Conservation (phyloP, 2,888 invertebrate species). For the Himalopsyche anomala region DNA sequence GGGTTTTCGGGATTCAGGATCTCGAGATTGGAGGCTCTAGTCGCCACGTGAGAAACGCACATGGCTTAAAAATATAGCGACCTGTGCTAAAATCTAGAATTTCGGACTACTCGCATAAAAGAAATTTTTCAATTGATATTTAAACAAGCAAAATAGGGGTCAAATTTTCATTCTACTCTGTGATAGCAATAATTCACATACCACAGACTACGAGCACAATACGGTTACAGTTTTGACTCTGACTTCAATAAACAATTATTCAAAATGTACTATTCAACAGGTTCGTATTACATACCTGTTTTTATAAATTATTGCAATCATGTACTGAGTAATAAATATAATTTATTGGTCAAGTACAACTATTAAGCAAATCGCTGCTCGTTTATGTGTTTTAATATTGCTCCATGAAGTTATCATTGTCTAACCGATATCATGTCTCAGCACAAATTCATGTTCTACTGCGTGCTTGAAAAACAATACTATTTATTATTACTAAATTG, state of each 20-base stretch:
- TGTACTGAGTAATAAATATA: not conserved
- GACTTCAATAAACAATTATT: not conserved
- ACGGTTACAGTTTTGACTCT: too few species aligned
- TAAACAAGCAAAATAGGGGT: too few species aligned
- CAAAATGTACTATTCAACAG: not conserved
- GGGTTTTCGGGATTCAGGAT: too few species aligned
- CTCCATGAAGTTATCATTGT: constrained; percentile 17
- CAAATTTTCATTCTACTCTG: too few species aligned
- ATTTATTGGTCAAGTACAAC: not conserved
- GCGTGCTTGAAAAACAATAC: not conserved
- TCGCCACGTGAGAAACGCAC: too few species aligned
- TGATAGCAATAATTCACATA: too few species aligned
- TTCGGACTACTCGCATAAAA: too few species aligned
- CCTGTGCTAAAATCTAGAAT: too few species aligned
- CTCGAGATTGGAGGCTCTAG: too few species aligned
- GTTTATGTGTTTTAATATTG: constrained; percentile 13
- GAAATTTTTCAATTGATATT: too few species aligned
- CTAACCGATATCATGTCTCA: not conserved
- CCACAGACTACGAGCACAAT: too few species aligned
- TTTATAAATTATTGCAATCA: not conserved
- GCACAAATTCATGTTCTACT: not conserved
- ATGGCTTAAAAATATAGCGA: too few species aligned
- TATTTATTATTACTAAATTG: not conserved
- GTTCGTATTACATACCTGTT: not conserved
- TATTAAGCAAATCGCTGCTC: not conserved